A percentile compares a stretch with the other conserved stretches of the same genome.
phyloP scores from a whole-genome alignment of 1,140 invertebrate genomes.

The Tetragonula clypearis region DNA sequence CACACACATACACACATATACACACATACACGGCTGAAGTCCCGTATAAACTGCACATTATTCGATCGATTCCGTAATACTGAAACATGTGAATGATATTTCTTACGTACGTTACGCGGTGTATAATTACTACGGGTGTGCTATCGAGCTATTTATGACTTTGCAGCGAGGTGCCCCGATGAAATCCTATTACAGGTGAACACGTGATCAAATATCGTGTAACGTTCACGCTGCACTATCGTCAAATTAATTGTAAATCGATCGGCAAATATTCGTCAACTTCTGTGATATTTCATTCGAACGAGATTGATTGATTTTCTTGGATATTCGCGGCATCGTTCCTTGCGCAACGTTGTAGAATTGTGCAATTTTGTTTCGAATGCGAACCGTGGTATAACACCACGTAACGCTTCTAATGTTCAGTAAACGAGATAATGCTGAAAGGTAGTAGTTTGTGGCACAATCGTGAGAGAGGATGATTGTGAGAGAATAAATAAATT shows the following conservation, averaged over 20 bases:
- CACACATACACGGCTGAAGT: not conserved
- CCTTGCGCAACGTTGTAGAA: not conserved
- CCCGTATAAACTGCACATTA: not conserved
- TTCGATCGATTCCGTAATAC: conserved; percentile 2
- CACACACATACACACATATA: not conserved
- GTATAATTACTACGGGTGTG: not conserved
- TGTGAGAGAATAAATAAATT: too few species aligned
- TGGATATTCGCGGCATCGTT: not conserved
- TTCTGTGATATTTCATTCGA: not conserved
- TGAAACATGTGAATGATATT: conserved; percentile 18
- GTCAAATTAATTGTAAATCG: not conserved
- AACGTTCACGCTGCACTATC: not conserved
- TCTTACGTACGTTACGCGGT: too few species aligned
- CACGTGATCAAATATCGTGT: not conserved
- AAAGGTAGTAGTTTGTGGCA: not conserved
- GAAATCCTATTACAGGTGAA: not conserved
- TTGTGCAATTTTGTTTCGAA: not conserved
- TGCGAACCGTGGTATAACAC: not conserved
- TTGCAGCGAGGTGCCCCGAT: not conserved
- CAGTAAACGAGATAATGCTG: not conserved
- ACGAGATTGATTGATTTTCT: not conserved
- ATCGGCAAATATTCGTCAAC: not conserved
- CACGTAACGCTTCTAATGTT: not conserved
- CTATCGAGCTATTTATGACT: not conserved
- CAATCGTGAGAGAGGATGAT: too few species aligned